Evolutionary conservation across 2,797 vertebrate genomes (phyloP).

Genomic region (Sparus aurata): DNA sequence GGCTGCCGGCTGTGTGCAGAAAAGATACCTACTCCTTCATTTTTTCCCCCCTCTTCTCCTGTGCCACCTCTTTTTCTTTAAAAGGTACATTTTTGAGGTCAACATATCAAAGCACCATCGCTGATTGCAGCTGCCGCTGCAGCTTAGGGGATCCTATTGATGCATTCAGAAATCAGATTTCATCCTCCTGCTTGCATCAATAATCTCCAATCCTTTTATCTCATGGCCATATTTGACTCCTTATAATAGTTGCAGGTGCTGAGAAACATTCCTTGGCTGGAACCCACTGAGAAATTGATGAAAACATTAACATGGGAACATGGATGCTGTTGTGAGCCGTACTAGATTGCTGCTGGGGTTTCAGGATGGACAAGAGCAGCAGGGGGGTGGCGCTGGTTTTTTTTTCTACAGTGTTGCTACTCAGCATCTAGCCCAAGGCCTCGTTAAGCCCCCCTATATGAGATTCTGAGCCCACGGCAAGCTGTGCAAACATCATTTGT

Average conservation of each 20-base stretch:
- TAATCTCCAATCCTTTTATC: slow-evolving; percentile 63
- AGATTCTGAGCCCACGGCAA: slow-evolving; percentile 71
- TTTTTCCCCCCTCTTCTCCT: slow-evolving; percentile 2
- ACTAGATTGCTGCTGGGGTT: slow-evolving; percentile 64
- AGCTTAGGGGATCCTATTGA: slow-evolving; percentile 39
- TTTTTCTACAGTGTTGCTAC: slow-evolving; percentile 58
- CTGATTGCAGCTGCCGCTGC: slow-evolving; percentile 32
- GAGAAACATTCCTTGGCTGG: slow-evolving; percentile 42
- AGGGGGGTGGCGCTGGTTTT: slow-evolving; percentile 16
- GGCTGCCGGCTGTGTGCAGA: slow-evolving; percentile 40
- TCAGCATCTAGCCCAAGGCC: slow-evolving; percentile 68
- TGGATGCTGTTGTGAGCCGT: slow-evolving; percentile 48
- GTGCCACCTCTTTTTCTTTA: slow-evolving; percentile 36
- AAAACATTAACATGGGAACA: slow-evolving; percentile 67
- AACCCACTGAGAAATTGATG: slow-evolving; percentile 73
- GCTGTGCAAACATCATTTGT: slow-evolving; percentile 83
- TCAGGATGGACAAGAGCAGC: slow-evolving; percentile 38
- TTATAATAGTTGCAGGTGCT: slow-evolving; percentile 43
- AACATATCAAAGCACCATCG: slow-evolving; percentile 40
- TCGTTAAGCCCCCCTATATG: slow-evolving; percentile 77
- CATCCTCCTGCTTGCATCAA: slow-evolving; percentile 27
- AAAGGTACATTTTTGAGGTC: slow-evolving; percentile 51
- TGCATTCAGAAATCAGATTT: slow-evolving; percentile 59
- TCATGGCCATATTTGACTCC: slow-evolving; percentile 48
- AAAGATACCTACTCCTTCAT: slow-evolving; percentile 43